A percentile compares a stretch with the other conserved stretches of the same genome.
These are phyloP conservation scores for Melieria picta DNA, from an alignment of 2,888 invertebrate genomes.

Conservation along the genomic window DNA sequence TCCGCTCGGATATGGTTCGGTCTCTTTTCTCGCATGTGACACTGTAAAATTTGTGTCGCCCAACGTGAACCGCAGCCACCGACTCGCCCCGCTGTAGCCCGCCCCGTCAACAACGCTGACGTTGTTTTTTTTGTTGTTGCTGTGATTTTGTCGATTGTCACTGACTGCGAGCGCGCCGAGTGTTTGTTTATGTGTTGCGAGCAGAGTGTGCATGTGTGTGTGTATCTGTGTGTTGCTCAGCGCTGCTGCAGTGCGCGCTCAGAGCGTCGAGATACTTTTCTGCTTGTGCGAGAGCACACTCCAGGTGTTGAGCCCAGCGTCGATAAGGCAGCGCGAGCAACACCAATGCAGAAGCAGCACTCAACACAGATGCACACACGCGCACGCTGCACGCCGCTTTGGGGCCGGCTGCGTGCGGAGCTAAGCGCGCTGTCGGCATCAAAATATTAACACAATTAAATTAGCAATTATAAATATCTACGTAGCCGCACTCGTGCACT, in stretches of 20 bases:
- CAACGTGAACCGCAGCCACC: slow-evolving; percentile 36
- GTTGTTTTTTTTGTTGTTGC: slow-evolving; percentile 14
- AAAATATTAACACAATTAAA: slow-evolving; percentile 36
- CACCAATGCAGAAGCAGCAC: not conserved
- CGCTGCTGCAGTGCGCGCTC: slow-evolving; percentile 3
- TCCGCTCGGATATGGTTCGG: slow-evolving; percentile 42
- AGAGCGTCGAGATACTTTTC: not conserved
- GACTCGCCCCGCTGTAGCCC: not conserved
- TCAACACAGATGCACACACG: not conserved
- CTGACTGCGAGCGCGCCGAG: not conserved
- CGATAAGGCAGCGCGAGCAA: not conserved
- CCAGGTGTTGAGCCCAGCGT: too few relatives aligned
- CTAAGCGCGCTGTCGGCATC: slow-evolving; percentile 19
- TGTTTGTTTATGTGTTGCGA: slow-evolving; percentile 6
- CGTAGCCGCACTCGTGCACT: not conserved
- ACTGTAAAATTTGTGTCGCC: slow-evolving; percentile 51
- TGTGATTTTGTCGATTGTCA: slow-evolving; percentile 21
- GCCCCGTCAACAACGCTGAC: not conserved
- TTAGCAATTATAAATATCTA: slow-evolving; percentile 33
- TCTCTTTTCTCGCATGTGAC: slow-evolving; percentile 48
- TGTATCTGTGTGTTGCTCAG: not conserved
- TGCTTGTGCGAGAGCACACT: too few relatives aligned
- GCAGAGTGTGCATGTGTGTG: not conserved
- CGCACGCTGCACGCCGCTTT: not conserved
- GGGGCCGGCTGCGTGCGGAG: slow-evolving; percentile 10